Percentiles rank a stretch among this genome's conserved stretches.
Conservation (phyloP, 2,888 invertebrate genomes). For the Dendrolimus houi region DNA sequence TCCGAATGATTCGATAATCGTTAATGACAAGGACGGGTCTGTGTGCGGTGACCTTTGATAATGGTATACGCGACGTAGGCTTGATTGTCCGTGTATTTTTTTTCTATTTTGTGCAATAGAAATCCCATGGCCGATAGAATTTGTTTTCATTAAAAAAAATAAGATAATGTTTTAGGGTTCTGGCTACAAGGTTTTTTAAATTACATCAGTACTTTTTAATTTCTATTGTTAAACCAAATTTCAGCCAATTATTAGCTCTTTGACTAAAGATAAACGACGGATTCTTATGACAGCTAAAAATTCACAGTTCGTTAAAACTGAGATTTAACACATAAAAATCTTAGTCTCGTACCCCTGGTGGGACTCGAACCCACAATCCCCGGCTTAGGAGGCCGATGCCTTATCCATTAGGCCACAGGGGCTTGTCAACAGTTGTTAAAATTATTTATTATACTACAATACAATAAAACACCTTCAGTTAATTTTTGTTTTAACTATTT, state of each 20-base stretch:
- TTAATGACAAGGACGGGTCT: slow-evolving; percentile 43
- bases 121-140: slow-evolving; percentile 16
- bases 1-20: slow-evolving; percentile 58
- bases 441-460: neutral
- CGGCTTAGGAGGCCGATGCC: slow-evolving; percentile 87
- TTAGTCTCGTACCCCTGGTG: slow-evolving; percentile 77
- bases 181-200: too few species aligned
- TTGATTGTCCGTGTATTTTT: slow-evolving; percentile 20
- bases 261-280: too few species aligned
- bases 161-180: too few species aligned
- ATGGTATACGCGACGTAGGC: slow-evolving; percentile 19
- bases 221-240: too few species aligned
- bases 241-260: too few species aligned
- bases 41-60: slow-evolving; percentile 48
- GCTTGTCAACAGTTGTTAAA: slow-evolving; percentile 30
- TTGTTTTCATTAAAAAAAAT: slow-evolving; percentile 14
- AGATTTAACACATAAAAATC: too few species aligned
- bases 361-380: slow-evolving; percentile 87
- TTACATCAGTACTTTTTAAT: too few species aligned
- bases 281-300: too few species aligned
- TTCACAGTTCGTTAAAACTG: too few species aligned
- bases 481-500: too few species aligned
- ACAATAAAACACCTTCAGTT: too few species aligned
- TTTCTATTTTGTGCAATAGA: slow-evolving; percentile 6
- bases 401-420: slow-evolving; percentile 87